Evolutionary conservation across 2,113 vertebrate species (phyloP), one percentile per base, ranked within the genome.

Genomic region (Ptychochromis oligacanthus): DNA sequence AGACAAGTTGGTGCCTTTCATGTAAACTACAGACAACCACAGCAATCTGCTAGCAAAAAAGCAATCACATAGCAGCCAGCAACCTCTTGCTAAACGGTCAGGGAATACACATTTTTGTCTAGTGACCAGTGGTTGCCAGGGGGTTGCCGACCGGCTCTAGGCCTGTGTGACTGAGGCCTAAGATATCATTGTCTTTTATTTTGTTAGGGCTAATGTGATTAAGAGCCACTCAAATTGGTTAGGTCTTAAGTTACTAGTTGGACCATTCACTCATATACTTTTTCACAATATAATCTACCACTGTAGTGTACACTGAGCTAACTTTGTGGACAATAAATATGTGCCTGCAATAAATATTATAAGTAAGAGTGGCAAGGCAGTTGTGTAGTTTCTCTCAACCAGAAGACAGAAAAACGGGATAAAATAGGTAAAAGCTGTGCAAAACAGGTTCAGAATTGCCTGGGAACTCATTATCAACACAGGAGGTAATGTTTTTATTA

Each of bases 201-300:
- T 36, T 1, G 4, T 36, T 36, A 36, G 4, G 6, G 40, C 61
- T 40, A 64, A 64, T 64, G 61, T 22, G 61, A 40, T 64, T 40
- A 65, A 64, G 36, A 40, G 34, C 61, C 38, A 64, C 40, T 36
- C 13, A 64, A 22, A 40, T 24, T 64, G 36, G 14, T 64, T 64
- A 12, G 4, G 1, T 65, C 38, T 2, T 2, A 65, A 65, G n/a
- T 43, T 2, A 43, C 22, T 43, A 43, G 4, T 17, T 0, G 7
- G 24, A 46, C 0, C 22, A 43, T 46, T 46, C 38, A 11, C 22
- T 67, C 8, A 18, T 18, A 26, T 46, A 46, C 40, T 67, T 0
- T 20, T 46, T 46, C 0, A 46, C 14, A 67, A 6, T 18, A 46
- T 2, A 46, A 22, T 46, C 46, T 18, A 7, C 43, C 15, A 0